These are phyloP conservation scores for human (Homo sapiens) DNA, from an alignment of 2,113 vertebrate genomes.

Conservation along the genomic window GRCh38 chr19:6069001-6069500, in stretches of 20 bases:
- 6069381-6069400: neutral
- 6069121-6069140: neutral
- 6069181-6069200: neutral
- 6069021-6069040: neutral
- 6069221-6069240: neutral
- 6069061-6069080: neutral
- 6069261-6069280: neutral
- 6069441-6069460: neutral
- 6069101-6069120: neutral
- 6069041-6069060: neutral
- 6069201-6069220: neutral
- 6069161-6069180: neutral
- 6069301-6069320: neutral
- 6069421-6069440: neutral
- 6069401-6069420: neutral
- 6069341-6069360: too few relatives aligned
- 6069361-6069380: neutral
- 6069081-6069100: neutral
- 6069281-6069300: neutral
- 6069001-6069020: neutral
- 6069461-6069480: neutral
- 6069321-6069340: neutral
- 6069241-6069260: neutral
- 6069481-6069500: neutral
- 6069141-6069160: neutral